A percentile compares a stretch with the other conserved stretches of the same genome.
phyloP scores from a whole-genome alignment of 2,888 invertebrate species.

The Dendrolimus pini region DNA sequence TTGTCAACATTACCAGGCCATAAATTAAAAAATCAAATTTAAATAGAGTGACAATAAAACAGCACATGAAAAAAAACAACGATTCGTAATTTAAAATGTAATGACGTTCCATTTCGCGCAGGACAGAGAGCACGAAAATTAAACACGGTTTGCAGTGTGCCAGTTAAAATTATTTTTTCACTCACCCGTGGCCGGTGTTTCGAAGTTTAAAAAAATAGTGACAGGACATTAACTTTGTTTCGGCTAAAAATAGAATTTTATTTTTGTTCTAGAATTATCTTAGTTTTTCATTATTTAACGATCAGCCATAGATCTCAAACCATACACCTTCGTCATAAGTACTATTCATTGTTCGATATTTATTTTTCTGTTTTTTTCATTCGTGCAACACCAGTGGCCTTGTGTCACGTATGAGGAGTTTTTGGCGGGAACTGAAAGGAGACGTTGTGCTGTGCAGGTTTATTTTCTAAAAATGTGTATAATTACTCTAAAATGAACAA shows the following conservation, averaged over 20 bases:
- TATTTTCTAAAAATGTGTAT: too few relatives aligned
- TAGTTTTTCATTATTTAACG: too few relatives aligned
- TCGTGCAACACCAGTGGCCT: too few relatives aligned
- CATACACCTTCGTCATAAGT: too few relatives aligned
- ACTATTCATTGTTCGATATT: too few relatives aligned
- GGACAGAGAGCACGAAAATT: conserved; percentile 73
- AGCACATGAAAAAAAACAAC: conserved; percentile 36
- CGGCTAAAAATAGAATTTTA: background rate
- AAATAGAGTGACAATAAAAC: conserved; percentile 32
- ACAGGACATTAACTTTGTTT: conserved; percentile 1
- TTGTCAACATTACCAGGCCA: conserved; percentile 4
- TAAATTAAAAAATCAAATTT: conserved; percentile 60
- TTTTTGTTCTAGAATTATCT: too few relatives aligned
- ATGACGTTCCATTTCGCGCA: conserved; percentile 71
- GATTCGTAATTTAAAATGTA: conserved; percentile 73
- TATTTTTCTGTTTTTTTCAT: too few relatives aligned
- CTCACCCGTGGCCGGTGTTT: conserved; percentile 18
- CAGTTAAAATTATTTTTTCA: conserved; percentile 76
- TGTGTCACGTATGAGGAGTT: too few relatives aligned
- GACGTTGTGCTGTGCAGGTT: too few relatives aligned
- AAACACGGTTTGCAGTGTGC: conserved; percentile 70
- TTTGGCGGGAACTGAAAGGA: too few relatives aligned
- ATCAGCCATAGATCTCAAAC: too few relatives aligned
- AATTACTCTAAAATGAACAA: too few relatives aligned
- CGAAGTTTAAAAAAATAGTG: conserved; percentile 13